Base-by-base conservation (phyloP, 2,797 vertebrate genomes). In the Carapus acus region DNA sequence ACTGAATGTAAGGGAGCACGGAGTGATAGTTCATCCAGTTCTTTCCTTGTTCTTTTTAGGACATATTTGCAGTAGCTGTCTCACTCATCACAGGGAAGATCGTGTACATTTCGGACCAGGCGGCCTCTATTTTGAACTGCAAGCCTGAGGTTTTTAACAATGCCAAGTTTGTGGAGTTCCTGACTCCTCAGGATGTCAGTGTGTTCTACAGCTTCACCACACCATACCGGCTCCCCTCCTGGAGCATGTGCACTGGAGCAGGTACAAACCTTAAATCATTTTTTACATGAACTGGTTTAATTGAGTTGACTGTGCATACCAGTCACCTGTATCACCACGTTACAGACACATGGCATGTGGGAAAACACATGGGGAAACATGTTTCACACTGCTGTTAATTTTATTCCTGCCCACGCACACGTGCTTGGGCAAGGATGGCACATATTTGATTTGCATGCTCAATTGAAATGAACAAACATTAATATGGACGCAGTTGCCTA, bases 161-260 rank as follows among this genome's bases (percentile, higher is more conserved):
- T 0, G 85, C 91, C 77, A 96, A 93, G 76, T 97, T 98, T 49
- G 93, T 95, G 85, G 95, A 97, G 81, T 91, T 98, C 67, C 66
- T 98, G 67, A 90, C 91, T 0, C 94, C 96, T 2, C 94, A 94
- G 37, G 96, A 98, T 2, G 89, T 97, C 66, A 92, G 93, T 5
- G 88, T 96, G 66, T 98, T 97, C 83, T 97, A 94, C 78, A 94
- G 93, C 78, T 93, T 88, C 76, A 97, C 95, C 29, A 91, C 90
- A 0, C 94, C 93, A 0, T 93, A 89, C 82, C 90, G 88, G 64
- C 87, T 98, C 23, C 94, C 94, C 0, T 90, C 91, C 0, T 98
- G 95, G 96, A 91, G 89, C 64, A 83, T 90, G 86, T 91, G 90
- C 85, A 88, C 83, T 0, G 90, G 91, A 59, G 84, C 88, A 80